Conservation (phyloP, 2,888 invertebrate genomes). For the Rhabditophanes sp. region DNA sequence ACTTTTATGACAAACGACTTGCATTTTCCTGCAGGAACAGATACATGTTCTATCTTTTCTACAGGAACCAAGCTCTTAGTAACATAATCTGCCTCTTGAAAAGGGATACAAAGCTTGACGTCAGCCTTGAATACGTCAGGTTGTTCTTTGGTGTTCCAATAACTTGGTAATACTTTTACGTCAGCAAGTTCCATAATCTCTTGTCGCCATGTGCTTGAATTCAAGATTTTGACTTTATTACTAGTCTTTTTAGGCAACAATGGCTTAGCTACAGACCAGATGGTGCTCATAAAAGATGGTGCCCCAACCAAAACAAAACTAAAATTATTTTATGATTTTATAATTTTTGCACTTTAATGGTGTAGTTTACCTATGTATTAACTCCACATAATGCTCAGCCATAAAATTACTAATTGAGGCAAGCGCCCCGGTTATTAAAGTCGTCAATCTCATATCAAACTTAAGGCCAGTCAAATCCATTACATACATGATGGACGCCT, state of each 20-base stretch:
- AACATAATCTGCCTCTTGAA: constrained; percentile 4
- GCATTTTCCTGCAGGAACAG: constrained; percentile 28
- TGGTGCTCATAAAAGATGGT: constrained; percentile 30
- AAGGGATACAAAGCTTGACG: not conserved
- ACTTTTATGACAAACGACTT: constrained; percentile 21
- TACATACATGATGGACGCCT: constrained; percentile 34
- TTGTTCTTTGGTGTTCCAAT: constrained; percentile 34
- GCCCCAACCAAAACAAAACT: constrained; percentile 39
- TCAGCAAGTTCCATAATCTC: constrained; percentile 33
- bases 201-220: constrained; percentile 19
- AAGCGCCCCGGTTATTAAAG: constrained; percentile 27
- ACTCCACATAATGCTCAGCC: constrained; percentile 20
- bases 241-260: constrained; percentile 34
- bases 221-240: constrained; percentile 31
- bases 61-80: constrained; percentile 2
- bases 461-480: constrained; percentile 39
- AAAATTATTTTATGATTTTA: constrained; percentile 15
- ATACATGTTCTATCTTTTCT: constrained; percentile 13
- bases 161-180: constrained; percentile 27
- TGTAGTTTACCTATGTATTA: constrained; percentile 5
- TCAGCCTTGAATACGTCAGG: constrained; percentile 1
- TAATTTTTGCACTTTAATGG: not conserved
- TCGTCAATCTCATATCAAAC: constrained; percentile 23
- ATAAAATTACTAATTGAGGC: constrained; percentile 38
- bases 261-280: constrained; percentile 33